Conservation (phyloP, 2,888 invertebrate species). For the Gymnocheta viridis region DNA sequence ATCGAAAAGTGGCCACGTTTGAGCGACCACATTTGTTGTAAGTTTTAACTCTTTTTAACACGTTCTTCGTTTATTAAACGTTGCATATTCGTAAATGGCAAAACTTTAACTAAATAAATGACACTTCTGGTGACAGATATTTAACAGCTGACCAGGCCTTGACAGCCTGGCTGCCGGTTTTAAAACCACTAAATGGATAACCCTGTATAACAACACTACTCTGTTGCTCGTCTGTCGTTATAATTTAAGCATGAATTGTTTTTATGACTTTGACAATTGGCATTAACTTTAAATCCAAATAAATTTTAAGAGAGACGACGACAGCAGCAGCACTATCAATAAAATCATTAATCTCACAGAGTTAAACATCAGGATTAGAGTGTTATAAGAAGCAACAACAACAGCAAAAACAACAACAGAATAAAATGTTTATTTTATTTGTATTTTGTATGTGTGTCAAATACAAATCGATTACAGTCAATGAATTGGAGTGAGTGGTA, state of each 20-base stretch:
- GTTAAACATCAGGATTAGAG: constrained; percentile 36
- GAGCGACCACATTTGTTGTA: no score
- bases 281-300: constrained; percentile 17
- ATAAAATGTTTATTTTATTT: background rate
- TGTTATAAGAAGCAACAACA: background rate
- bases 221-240: constrained; percentile 56
- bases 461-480: constrained; percentile 2
- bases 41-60: no score
- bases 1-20: no score
- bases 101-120: no score
- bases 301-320: constrained; percentile 20
- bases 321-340: background rate
- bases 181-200: no score
- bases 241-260: constrained; percentile 61
- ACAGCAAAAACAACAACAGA: background rate
- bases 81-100: no score
- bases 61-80: no score
- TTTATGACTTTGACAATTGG: constrained; percentile 60
- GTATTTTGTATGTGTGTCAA: constrained; percentile 5
- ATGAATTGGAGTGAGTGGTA: background rate
- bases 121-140: no score
- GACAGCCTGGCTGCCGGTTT: no score
- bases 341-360: constrained; percentile 2
- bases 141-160: no score
- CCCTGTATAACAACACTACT: constrained; percentile 17